A percentile compares a stretch with the other conserved stretches of the same genome.
phyloP scores from a whole-genome alignment of 2,888 invertebrate species.

The Leptinotarsa juncta region DNA sequence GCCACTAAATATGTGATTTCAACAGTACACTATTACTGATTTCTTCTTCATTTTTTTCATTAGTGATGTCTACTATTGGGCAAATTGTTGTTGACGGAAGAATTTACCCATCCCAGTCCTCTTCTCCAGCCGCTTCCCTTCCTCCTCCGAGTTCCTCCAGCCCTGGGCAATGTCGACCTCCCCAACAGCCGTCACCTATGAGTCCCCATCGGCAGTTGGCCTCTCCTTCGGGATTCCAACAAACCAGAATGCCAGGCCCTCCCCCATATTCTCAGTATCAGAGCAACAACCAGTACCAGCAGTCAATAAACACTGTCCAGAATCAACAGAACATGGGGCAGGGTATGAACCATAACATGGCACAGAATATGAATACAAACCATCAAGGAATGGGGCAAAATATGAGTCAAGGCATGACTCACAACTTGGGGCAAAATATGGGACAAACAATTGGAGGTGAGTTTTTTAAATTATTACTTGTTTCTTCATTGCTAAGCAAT shows the following conservation, averaged over 20 bases:
- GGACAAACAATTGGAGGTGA: constrained; percentile 40
- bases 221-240: constrained; percentile 47
- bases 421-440: constrained; percentile 42
- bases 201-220: constrained; percentile 54
- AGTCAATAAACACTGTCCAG: constrained; percentile 53
- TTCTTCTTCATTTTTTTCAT: constrained; percentile 16
- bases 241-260: constrained; percentile 43
- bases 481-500: not conserved
- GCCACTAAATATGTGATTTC: not conserved
- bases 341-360: constrained; percentile 25
- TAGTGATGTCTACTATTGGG: constrained; percentile 82
- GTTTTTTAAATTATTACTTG: constrained; percentile 6
- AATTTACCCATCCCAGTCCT: constrained; percentile 73
- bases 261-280: constrained; percentile 47
- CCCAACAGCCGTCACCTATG: constrained; percentile 61
- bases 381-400: constrained; percentile 16
- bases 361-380: constrained; percentile 18
- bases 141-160: constrained; percentile 53
- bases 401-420: constrained; percentile 54
- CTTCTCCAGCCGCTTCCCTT: constrained; percentile 60
- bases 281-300: constrained; percentile 42
- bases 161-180: constrained; percentile 62
- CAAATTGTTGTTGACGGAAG: constrained; percentile 87
- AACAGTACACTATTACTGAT: not conserved
- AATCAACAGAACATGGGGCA: constrained; percentile 46